phyloP scores from a whole-genome alignment of 2,797 vertebrate genomes.

The Lepilemur ruficaudatus region DNA sequence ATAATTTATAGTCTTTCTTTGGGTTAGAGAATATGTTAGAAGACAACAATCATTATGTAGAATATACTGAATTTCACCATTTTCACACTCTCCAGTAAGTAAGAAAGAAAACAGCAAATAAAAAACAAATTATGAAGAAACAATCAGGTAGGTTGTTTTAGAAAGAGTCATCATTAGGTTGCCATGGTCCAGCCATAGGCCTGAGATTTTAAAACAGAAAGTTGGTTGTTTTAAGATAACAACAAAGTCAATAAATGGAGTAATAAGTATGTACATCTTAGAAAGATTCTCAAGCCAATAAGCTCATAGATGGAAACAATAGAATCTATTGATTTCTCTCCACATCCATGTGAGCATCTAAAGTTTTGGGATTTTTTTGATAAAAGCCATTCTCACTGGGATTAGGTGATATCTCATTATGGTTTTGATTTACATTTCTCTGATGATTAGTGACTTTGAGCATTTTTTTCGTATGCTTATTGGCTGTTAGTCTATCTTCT shows the following conservation, averaged over 20 bases:
- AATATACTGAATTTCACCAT: neutral
- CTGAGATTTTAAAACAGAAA: neutral
- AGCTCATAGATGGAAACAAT: neutral
- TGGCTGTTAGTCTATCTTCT: too few relatives aligned
- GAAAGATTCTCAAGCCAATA: neutral
- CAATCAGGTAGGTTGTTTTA: neutral
- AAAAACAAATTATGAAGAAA: neutral
- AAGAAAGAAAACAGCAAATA: neutral
- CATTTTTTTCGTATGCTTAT: too few relatives aligned
- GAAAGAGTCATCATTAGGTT: neutral
- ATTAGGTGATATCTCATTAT: too few relatives aligned
- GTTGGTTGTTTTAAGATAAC: neutral
- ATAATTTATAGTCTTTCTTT: neutral
- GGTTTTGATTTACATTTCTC: too few relatives aligned
- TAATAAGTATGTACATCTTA: neutral
- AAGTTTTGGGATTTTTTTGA: too few relatives aligned
- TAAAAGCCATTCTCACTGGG: too few relatives aligned
- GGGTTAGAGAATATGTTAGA: neutral
- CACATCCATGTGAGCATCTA: too few relatives aligned
- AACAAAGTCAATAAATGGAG: neutral
- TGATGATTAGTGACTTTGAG: too few relatives aligned
- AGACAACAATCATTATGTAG: neutral
- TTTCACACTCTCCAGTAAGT: neutral
- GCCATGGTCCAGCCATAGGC: fast-evolving
- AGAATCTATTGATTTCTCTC: neutral